These are phyloP conservation scores for Urocolius indicus DNA, from an alignment of 2,113 vertebrate species.

Conservation along the genomic window DNA sequence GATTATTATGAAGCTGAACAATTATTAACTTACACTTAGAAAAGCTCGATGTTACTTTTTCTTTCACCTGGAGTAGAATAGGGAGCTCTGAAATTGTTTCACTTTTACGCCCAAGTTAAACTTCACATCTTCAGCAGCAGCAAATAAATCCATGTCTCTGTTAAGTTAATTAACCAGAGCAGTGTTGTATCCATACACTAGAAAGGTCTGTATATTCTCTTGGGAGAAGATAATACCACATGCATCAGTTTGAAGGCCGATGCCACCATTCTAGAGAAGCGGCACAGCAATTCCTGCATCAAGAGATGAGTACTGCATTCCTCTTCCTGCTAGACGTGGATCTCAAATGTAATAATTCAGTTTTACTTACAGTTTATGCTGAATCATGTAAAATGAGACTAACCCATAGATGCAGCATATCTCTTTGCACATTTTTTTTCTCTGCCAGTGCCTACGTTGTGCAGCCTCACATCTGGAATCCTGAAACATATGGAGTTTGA, in stretches of 20 bases:
- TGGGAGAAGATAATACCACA: fast-evolving
- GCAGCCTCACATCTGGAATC: not conserved
- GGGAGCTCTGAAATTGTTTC: not conserved
- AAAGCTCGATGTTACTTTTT: not conserved
- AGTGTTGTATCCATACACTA: not conserved
- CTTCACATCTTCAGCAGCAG: not conserved
- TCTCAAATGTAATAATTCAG: not conserved
- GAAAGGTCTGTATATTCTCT: not conserved
- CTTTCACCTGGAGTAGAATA: not conserved
- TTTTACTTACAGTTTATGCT: not conserved
- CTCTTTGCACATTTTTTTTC: not conserved
- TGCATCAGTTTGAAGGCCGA: not conserved
- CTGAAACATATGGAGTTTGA: not conserved
- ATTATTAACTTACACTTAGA: not conserved
- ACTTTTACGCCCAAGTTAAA: not conserved
- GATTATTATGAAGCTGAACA: slow-evolving; percentile 3
- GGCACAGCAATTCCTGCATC: not conserved
- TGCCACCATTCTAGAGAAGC: not conserved
- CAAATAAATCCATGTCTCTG: not conserved
- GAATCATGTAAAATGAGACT: not conserved
- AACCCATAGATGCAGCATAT: not conserved
- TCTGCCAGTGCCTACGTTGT: fast-evolving
- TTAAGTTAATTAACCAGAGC: not conserved
- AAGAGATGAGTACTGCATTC: not conserved
- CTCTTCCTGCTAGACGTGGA: not conserved